Base-by-base conservation (phyloP, 2,113 vertebrate genomes). In the Corydoras maculifer region DNA sequence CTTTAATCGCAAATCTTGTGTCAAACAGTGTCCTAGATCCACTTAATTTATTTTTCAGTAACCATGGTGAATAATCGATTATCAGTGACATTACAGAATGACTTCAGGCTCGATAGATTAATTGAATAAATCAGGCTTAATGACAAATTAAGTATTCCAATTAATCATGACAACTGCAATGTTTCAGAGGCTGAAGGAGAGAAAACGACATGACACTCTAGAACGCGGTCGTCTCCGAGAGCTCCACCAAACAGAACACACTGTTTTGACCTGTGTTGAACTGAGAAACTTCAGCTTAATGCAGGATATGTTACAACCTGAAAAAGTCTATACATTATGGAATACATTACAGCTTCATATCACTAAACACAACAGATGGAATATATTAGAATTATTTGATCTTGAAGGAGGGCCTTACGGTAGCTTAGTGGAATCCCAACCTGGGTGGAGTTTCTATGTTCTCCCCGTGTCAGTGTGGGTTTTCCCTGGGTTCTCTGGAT, bases 131-230 rank as follows among this genome's bases (percentile, higher is more conserved):
- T 87, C 85, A 87, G 63, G 78, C 78, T 75, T 89, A 88, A 89
- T 89, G 87, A 86, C 83, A 86, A 86, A 85, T 83, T 87, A 89
- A 88, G 86, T 85, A 83, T 86, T 88, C 73, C 78, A 85, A 87
- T 89, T 85, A 82, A 87, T 90, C 86, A 87, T 80, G 81, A 83
- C 80, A 77, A 78, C 75, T 81, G 75, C 74, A 81, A 57, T n/a
- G 54, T 10, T 53, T 53, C 51, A 53, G 51, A 53, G 9, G 9
- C 51, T 53, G 51, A 53, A 43, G 51, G 51, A 53, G 10, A 10
- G 13, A 57, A 15, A n/a, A 13, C 15, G 54, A n/a, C 13, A 13
- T 57, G 54, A 15, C 6, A 53, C 13, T 12, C 51, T 10, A 57
- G 54, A 15, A n/a, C 3, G 14, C 13, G 15, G 54, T 13, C 6